Conservation (phyloP, 2,888 invertebrate genomes). For the Xestia ashworthii region DNA sequence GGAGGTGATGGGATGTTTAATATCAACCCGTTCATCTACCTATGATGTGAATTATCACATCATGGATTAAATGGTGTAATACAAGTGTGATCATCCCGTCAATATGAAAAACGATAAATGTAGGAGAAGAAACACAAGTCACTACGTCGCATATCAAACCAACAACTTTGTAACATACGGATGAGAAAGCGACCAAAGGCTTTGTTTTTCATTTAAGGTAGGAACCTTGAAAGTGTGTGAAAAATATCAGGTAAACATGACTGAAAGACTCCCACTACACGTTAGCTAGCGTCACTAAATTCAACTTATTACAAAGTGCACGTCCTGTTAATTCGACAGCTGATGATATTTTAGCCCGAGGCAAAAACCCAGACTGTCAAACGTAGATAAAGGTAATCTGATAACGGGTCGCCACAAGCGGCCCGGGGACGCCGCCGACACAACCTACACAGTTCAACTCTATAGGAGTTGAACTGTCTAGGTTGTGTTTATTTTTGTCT, state of each 20-base stretch:
- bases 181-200: not conserved
- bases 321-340: slow-evolving; percentile 1
- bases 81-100: no score
- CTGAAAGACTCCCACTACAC: not conserved
- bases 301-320: slow-evolving; percentile 1
- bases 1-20: not conserved
- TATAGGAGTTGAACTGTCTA: no score
- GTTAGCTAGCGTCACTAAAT: not conserved
- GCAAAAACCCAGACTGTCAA: not conserved
- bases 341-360: slow-evolving; percentile 8
- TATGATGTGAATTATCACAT: not conserved
- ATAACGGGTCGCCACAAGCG: slow-evolving; percentile 15
- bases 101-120: not conserved
- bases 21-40: not conserved
- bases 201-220: not conserved
- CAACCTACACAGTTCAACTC: slow-evolving; percentile 11
- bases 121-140: not conserved
- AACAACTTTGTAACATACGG: not conserved
- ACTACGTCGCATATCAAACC: not conserved
- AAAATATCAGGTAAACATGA: slow-evolving; percentile 1
- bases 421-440: slow-evolving; percentile 2
- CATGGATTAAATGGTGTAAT: not conserved
- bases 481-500: slow-evolving; percentile 33
- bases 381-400: slow-evolving; percentile 28
- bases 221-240: not conserved